Evolutionary conservation across 2,113 vertebrate species (phyloP), one percentile per base, ranked within the genome.

Genomic region (Nothobranchius kuhntae): DNA sequence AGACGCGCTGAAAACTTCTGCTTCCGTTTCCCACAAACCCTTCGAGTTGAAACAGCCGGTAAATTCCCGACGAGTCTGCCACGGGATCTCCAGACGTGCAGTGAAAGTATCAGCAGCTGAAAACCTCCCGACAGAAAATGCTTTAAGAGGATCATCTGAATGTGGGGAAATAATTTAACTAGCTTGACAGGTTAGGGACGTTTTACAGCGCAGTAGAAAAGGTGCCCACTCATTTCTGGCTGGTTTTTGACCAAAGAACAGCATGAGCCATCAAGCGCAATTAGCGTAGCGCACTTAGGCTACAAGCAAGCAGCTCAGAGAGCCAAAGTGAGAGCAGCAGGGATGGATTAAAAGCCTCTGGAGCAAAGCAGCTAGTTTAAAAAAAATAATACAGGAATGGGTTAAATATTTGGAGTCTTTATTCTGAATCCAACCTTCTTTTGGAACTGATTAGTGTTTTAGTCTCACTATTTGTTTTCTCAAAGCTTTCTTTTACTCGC

Each of bases 211-310:
- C 61, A 15, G 58, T 53, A 81, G 73, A 86, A 79, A 82, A 62
- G 66, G 71, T 17, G 14, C 65, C 71, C 66, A 65, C 81, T 86
- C 64, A 75, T 70, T 86, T 80, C 80, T 62, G 60, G 59, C 73
- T 60, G 73, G 36, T 86, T 84, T 82, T 54, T 36, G 11, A 85
- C 78, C 66, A 80, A 83, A 86, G 74, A 83, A 86, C 87, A 85
- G 89, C 81, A 53, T 30, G 68, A 84, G 78, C 85, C 77, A 80
- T 86, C 85, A 76, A 61, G 84, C 88, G 65, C 78, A 88, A 88
- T 91, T 78, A 83, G 66, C 9, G 9, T 13, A 75, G 61, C 65
- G 63, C 72, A 74, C 57, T 70, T 68, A 13, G 68, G 76, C 61
- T 73, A 75, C 67, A 72, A 71, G 68, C 73, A 77, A 75, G 77